Conservation (phyloP, 92 coral and sea anemone species). For the Paramuricea clavata region DNA sequence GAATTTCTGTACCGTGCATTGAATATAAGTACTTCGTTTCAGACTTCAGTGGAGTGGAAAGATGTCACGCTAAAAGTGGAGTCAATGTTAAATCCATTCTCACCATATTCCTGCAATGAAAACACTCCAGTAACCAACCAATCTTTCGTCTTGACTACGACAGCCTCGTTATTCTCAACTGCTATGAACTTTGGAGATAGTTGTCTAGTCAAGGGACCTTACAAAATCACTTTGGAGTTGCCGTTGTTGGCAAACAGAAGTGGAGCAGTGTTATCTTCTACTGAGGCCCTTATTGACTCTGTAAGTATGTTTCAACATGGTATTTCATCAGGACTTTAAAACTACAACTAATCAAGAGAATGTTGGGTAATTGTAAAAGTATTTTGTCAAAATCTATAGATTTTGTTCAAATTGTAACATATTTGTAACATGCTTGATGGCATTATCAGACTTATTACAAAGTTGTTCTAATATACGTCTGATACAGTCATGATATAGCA, state of each 20-base stretch:
- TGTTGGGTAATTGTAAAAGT: too few species aligned
- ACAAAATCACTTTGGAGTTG: slow-evolving; percentile 70
- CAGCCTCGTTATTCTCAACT: slow-evolving; percentile 61
- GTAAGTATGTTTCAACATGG: slow-evolving; percentile 63
- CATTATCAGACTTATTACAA: too few species aligned
- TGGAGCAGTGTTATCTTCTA: slow-evolving; percentile 45
- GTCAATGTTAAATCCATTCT: slow-evolving; percentile 71
- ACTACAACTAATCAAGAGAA: too few species aligned
- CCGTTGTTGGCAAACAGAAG: slow-evolving; percentile 51
- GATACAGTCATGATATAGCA: too few species aligned
- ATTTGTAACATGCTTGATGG: too few species aligned
- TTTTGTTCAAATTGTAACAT: too few species aligned
- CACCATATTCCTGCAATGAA: slow-evolving; percentile 79
- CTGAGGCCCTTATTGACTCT: slow-evolving; percentile 77
- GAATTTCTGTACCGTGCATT: too few species aligned
- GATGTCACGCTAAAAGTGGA: slow-evolving; percentile 62
- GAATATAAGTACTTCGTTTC: background rate
- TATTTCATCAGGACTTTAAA: too few species aligned
- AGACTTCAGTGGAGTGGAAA: slow-evolving; percentile 83
- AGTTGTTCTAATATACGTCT: too few species aligned
- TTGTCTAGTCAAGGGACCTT: slow-evolving; percentile 77
- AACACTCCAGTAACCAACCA: background rate
- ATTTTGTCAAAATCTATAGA: too few species aligned
- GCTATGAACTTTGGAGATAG: slow-evolving; percentile 66
- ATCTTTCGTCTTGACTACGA: slow-evolving; percentile 46